Base-by-base conservation (phyloP, 2,113 vertebrate species). In the Phaethornis superciliosus region DNA sequence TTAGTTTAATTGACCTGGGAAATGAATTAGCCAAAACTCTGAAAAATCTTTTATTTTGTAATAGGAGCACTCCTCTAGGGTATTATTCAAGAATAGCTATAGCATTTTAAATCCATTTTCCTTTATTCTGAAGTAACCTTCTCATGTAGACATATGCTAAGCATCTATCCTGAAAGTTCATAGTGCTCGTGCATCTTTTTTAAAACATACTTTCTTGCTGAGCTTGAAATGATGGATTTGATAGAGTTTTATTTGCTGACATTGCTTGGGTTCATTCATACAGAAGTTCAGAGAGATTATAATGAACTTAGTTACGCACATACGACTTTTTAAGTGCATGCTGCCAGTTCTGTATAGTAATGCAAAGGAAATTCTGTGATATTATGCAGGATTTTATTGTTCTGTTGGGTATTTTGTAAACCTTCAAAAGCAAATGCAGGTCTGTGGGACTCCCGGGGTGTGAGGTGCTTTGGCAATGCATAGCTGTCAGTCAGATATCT, bases 41-140 rank as follows among this genome's bases (percentile, higher is more conserved):
- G 72, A 84, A 84, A 92, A 88, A 35, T 83, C 77, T 65, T 87
- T 92, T 90, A 65, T 89, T 91, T 74, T 93, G 33, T 95, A 96
- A 96, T 77, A 96, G 89, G 94, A 90, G 86, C 95, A 96, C 94
- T 94, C 16, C 95, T 90, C 92, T 79, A 77, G 94, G 84, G 95
- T 87, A 94, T 95, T 85, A 90, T 51, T 96, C 93, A 90, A 94
- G 89, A 94, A 96, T 93, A 96, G 94, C 91, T 90, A 56, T 93
- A 93, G 74, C 58, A 90, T 79, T 90, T 95, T 64, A 84, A 92
- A 81, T 87, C 81, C 17, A 1, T 47, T 71, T 95, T n/a, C 64
- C 69, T 90, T 94, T 86, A 72, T 76, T 93, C 92, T 72, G 70
- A 79, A 90, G 65, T 93, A 92, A 95, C 89, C 58, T 23, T 76